Evolutionary conservation across 2,797 vertebrate species (phyloP).

Genomic region (Syngnathus acus): DNA sequence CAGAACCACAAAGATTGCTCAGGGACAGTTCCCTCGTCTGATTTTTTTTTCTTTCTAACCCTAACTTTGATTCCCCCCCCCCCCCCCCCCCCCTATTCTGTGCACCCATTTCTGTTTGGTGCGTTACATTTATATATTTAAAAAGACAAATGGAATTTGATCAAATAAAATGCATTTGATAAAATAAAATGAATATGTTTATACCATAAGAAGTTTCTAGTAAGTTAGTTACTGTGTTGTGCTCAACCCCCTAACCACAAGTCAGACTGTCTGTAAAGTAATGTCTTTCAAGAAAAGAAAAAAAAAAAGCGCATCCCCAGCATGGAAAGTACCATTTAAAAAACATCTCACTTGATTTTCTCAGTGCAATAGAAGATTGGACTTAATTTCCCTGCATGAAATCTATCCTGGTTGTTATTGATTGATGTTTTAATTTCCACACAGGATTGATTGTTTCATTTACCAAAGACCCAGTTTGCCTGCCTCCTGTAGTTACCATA

Average conservation of each 20-base stretch:
- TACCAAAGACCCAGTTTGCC: conserved; percentile 11
- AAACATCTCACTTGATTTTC: conserved; percentile 19
- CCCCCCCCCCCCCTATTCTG: too few relatives aligned
- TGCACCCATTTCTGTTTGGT: too few relatives aligned
- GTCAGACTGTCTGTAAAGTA: background rate
- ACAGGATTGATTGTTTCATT: conserved; percentile 18
- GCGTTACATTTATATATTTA: too few relatives aligned
- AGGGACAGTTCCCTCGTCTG: too few relatives aligned
- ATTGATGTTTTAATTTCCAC: conserved; percentile 46
- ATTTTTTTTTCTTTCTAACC: too few relatives aligned
- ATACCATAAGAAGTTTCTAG: background rate
- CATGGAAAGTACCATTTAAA: conserved; percentile 24
- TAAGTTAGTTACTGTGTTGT: background rate
- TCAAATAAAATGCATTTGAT: background rate
- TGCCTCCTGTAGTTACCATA: conserved; percentile 21
- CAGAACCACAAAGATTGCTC: too few relatives aligned
- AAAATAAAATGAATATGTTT: background rate
- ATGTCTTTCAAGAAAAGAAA: conserved; percentile 16
- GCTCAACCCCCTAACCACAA: background rate
- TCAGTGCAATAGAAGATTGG: conserved; percentile 18
- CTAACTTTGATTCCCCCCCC: too few relatives aligned
- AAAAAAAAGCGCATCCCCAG: conserved; percentile 10
- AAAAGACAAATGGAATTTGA: background rate
- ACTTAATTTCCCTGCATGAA: conserved; percentile 25
- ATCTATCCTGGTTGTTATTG: conserved; percentile 34